These are phyloP conservation scores for Furnarius figulus DNA, from an alignment of 2,113 vertebrate species.

Conservation along the genomic window DNA sequence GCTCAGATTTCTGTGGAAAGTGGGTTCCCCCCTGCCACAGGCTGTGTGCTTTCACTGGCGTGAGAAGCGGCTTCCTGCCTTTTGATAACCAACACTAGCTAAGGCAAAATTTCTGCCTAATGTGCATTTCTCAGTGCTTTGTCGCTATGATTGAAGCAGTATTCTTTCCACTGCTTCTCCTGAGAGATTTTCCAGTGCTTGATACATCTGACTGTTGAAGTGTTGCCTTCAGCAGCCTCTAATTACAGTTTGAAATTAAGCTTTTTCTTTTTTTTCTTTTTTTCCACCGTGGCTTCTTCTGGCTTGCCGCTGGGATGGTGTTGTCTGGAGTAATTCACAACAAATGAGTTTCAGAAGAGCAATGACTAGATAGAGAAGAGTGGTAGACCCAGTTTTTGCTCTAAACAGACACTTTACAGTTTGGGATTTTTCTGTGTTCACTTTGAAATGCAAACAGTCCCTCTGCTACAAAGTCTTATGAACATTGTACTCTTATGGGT, in stretches of 20 bases:
- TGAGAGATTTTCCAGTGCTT: slow-evolving; percentile 14
- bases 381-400: neutral
- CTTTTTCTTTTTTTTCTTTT: neutral
- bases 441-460: neutral
- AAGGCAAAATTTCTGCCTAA: neutral
- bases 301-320: neutral
- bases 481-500: neutral
- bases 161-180: slow-evolving; percentile 27
- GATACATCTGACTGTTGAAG: slow-evolving; percentile 9
- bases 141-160: neutral
- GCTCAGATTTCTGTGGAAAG: neutral
- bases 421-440: neutral
- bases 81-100: neutral
- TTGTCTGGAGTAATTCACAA: neutral
- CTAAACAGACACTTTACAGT: neutral
- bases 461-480: neutral
- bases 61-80: neutral
- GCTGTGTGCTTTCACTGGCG: neutral
- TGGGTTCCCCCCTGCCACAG: neutral
- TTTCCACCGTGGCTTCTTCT: neutral
- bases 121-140: neutral
- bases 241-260: neutral
- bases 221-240: slow-evolving; percentile 36
- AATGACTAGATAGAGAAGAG: neutral
- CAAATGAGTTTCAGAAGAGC: slow-evolving; percentile 32